Base-by-base conservation (phyloP, 2,888 invertebrate genomes). In the Yponomeuta sedellus region DNA sequence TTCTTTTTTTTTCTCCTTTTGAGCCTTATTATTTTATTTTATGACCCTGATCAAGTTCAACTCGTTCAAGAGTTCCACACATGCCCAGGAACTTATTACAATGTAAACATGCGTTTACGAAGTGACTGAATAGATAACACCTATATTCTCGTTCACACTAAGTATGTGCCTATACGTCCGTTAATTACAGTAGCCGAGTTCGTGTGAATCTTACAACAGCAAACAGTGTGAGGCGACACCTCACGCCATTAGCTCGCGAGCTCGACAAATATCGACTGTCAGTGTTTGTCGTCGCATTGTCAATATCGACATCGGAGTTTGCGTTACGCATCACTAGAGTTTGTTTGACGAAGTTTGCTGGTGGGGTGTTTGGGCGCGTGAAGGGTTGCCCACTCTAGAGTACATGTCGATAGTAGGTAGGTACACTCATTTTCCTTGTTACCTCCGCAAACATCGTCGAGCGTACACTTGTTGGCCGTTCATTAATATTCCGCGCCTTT, bases 291-390 rank as follows among this genome's bases (percentile, higher is more conserved):
- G 83, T 86, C 79, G 72, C 79, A 76, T 79, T 72, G 85, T 85
- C 87, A 90, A 90, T 82, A 89, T 86, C 88, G 89, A 88, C 88
- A 86, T 79, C 79, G 74, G 74, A 83, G 89, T 89, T 90, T 89
- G 90, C 85, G 89, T 91, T 90, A 87, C 88, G 91, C 91, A 91
- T 91, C 91, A 91, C 91, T 91, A 91, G 82, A 81, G 70, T 73
- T 75, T 90, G 84, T 91, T 90, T 91, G 85, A 74, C 75, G 78
- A 81, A 75, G 77, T 75, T 74, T 76, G 81, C 77, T 73, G 78
- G 78, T 77, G 78, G 76, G 76, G 80, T 65, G 68, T 61, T 10
- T 80, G 77, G 79, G 79, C 76, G 79, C 81, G 85, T 82, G 83
- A 86, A 90, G 89, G 88, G 87, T 83, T 88, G 85, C 74, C 83